Evolutionary conservation across 2,888 invertebrate genomes (phyloP).

Genomic region (Cryptus armator): DNA sequence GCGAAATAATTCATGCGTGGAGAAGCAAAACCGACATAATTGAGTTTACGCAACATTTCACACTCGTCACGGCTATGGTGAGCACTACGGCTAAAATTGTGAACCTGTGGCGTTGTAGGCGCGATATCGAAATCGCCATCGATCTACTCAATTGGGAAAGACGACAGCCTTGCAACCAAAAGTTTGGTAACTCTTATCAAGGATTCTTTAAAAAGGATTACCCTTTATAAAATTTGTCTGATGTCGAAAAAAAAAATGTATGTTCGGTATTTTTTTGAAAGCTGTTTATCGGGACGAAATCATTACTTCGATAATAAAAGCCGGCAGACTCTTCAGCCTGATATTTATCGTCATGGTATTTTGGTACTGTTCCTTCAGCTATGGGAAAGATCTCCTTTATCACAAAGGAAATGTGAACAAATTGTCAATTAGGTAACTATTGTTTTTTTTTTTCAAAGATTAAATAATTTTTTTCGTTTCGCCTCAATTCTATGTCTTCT

Average conservation of each 20-base stretch:
- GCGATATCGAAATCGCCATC: slow-evolving; percentile 47
- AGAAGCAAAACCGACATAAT: slow-evolving; percentile 44
- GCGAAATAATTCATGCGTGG: slow-evolving; percentile 61
- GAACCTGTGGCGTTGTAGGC: slow-evolving; percentile 51
- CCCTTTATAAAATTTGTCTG: neutral
- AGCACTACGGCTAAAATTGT: slow-evolving; percentile 60
- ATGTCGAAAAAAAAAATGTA: neutral
- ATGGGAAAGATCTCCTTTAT: slow-evolving; percentile 55
- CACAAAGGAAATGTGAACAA: slow-evolving; percentile 51
- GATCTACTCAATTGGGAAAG: slow-evolving; percentile 65
- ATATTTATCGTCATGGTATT: slow-evolving; percentile 63
- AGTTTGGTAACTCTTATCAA: slow-evolving; percentile 56
- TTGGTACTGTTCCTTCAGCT: slow-evolving; percentile 65
- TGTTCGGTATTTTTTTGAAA: slow-evolving; percentile 25
- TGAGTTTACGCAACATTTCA: slow-evolving; percentile 60
- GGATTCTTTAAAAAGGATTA: neutral
- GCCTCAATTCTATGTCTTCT: neutral
- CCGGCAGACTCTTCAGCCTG: slow-evolving; percentile 56
- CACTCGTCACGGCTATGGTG: slow-evolving; percentile 56
- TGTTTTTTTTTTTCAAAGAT: too few relatives aligned
- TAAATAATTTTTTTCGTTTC: neutral
- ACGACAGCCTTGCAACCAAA: slow-evolving; percentile 58
- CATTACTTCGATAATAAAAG: slow-evolving; percentile 53
- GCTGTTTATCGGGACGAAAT: slow-evolving; percentile 62
- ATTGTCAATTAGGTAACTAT: slow-evolving; percentile 57